phyloP scores from a whole-genome alignment of 2,113 vertebrate species.

The Henicopernis longicauda region DNA sequence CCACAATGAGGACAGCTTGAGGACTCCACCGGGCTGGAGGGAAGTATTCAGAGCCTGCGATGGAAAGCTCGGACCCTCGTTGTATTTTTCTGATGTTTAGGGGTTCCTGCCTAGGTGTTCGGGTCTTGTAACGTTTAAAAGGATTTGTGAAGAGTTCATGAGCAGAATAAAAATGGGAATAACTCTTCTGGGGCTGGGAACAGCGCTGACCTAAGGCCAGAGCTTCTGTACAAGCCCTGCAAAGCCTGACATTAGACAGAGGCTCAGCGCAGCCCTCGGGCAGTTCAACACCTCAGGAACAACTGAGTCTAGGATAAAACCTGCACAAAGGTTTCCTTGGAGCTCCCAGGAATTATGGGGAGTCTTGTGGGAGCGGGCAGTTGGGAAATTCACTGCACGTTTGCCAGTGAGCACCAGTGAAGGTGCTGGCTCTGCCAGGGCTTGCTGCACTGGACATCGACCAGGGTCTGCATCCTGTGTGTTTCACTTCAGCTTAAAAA shows the following conservation, averaged over 20 bases:
- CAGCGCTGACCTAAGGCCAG: neutral
- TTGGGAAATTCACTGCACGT: neutral
- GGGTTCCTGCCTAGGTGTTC: neutral
- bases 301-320: neutral
- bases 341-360: neutral
- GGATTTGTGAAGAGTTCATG: neutral
- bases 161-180: neutral
- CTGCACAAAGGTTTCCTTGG: neutral
- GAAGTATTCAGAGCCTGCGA: neutral
- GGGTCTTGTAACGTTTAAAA: neutral
- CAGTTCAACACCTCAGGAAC: neutral
- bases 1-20: neutral
- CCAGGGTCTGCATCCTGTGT: neutral
- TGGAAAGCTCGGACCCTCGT: neutral
- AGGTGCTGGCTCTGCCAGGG: neutral
- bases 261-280: neutral
- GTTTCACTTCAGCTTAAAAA: neutral
- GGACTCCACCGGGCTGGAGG: no score
- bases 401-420: neutral
- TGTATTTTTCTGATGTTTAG: neutral
- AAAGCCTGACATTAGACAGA: neutral
- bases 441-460: rapidly evolving
- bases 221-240: neutral
- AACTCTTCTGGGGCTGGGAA: neutral
- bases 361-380: neutral